phyloP scores from a whole-genome alignment of 2,888 invertebrate genomes.

The Nemoura dubitans region DNA sequence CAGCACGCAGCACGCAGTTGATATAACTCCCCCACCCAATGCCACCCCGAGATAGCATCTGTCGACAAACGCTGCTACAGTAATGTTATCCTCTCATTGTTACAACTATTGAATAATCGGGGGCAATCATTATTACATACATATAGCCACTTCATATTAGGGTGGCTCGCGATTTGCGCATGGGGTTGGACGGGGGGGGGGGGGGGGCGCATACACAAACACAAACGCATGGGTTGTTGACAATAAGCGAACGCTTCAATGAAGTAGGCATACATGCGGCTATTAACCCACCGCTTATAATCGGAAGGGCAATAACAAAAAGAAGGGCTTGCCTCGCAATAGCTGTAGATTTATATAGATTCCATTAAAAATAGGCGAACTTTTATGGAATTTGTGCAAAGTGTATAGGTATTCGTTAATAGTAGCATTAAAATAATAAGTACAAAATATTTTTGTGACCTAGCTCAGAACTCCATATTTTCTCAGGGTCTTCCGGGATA shows the following conservation, averaged over 20 bases:
- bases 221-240: background rate
- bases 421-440: too few species aligned
- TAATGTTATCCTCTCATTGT: slow-evolving; percentile 37
- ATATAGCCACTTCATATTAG: slow-evolving; percentile 25
- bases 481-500: too few species aligned
- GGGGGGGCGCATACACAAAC: background rate
- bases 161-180: background rate
- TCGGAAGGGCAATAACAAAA: background rate
- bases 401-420: too few species aligned
- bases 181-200: background rate
- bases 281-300: slow-evolving; percentile 1
- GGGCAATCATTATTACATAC: slow-evolving; percentile 20
- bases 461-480: too few species aligned
- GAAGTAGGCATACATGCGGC: slow-evolving; percentile 8
- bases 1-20: background rate
- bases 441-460: too few species aligned
- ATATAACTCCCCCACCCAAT: background rate
- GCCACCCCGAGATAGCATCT: slow-evolving; percentile 24
- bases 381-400: background rate
- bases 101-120: slow-evolving; percentile 13
- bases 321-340: background rate
- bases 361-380: background rate
- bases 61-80: slow-evolving; percentile 38
- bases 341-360: background rate
- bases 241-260: background rate